A percentile compares a stretch with the other conserved stretches of the same genome.
These are phyloP conservation scores for Trogon surrucura DNA, from an alignment of 2,113 vertebrate species.

Conservation along the genomic window DNA sequence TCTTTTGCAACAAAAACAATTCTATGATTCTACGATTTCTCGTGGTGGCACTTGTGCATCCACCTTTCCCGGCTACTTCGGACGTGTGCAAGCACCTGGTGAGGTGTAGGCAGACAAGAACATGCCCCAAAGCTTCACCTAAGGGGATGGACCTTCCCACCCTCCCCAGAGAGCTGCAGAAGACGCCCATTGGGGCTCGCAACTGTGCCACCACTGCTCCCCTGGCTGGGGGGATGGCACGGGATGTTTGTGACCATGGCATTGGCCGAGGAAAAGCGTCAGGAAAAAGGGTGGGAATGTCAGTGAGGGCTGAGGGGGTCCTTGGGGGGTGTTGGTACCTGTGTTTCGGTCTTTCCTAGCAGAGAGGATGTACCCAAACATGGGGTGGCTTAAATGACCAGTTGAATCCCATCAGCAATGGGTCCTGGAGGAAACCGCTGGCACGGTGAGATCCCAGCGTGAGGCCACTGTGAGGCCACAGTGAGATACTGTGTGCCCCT, in stretches of 20 bases:
- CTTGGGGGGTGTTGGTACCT: background rate
- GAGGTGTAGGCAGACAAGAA: background rate
- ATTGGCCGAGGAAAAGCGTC: background rate
- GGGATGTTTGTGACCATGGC: background rate
- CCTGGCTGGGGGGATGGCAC: accelerated
- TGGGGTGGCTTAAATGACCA: background rate
- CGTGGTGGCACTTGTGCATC: background rate
- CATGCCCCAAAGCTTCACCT: background rate
- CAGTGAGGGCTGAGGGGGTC: background rate
- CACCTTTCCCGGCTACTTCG: background rate
- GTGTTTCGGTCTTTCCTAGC: background rate
- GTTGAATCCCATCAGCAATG: background rate
- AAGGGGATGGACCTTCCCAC: background rate
- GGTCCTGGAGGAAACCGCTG: background rate
- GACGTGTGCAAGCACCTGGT: accelerated
- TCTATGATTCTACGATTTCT: background rate
- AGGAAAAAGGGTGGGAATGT: background rate
- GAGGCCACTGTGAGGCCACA: too few relatives aligned
- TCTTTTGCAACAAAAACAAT: too few relatives aligned
- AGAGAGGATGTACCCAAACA: background rate
- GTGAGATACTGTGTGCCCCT: background rate
- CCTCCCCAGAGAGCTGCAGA: background rate
- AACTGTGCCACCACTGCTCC: background rate
- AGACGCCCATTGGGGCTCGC: accelerated
- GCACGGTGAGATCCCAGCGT: too few relatives aligned